Evolutionary conservation across 2,113 vertebrate genomes (phyloP).

Genomic region (Cathartes aura): DNA sequence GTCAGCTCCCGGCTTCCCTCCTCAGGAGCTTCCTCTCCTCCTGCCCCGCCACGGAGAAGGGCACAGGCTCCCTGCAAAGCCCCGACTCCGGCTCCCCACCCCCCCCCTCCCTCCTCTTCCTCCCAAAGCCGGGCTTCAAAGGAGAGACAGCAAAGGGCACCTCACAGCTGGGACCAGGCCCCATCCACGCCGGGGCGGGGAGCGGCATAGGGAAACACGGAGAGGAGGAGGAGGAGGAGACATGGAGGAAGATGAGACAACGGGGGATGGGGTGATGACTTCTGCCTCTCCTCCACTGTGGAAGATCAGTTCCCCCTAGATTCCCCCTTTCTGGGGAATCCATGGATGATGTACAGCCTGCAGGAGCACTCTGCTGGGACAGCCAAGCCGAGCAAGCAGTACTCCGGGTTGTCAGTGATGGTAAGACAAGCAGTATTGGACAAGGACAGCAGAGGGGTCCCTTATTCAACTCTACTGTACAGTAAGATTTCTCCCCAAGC

Average conservation of each 20-base stretch:
- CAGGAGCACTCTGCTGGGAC: neutral
- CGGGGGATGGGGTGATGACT: neutral
- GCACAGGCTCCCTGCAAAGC: neutral
- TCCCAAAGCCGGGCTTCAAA: neutral
- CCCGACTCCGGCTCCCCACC: neutral
- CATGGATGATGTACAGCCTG: fast-evolving
- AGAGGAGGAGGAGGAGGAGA: neutral
- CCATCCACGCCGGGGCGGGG: neutral
- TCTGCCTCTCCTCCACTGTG: neutral
- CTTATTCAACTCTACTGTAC: neutral
- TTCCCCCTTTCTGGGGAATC: neutral
- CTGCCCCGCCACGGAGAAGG: constrained; percentile 39
- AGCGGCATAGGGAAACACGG: neutral
- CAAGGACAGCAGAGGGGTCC: neutral
- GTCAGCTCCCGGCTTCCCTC: constrained; percentile 59
- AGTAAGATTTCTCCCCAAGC: neutral
- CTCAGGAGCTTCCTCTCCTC: neutral
- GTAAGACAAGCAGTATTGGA: no score
- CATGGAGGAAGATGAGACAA: neutral
- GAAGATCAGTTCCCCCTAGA: neutral
- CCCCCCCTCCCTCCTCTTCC: neutral
- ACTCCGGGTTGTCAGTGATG: no score
- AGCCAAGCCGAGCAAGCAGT: neutral
- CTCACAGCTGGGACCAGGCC: neutral
- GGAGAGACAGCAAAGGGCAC: neutral